A percentile compares a stretch with the other conserved stretches of the same genome.
These are phyloP conservation scores for Recurvirostra avosetta DNA, from an alignment of 2,113 vertebrate genomes.

Conservation along the genomic window DNA sequence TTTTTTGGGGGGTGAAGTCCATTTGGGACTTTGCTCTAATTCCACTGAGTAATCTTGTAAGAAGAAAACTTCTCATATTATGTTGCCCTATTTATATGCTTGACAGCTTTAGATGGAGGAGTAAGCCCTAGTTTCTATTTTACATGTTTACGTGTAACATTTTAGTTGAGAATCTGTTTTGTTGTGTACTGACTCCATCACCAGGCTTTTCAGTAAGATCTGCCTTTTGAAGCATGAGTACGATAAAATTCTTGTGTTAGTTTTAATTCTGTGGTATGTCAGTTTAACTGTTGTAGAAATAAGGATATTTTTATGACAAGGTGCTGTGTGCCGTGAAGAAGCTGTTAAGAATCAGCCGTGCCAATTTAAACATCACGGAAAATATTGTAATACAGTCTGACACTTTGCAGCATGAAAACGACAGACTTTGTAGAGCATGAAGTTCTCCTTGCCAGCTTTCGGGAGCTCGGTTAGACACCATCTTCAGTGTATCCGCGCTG, in stretches of 20 bases:
- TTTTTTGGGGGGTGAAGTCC: not conserved
- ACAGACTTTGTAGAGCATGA: not conserved
- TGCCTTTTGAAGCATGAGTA: not conserved
- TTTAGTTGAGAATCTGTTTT: not conserved
- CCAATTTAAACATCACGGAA: slow-evolving; percentile 38
- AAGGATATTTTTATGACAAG: slow-evolving; percentile 39
- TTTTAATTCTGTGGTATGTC: slow-evolving; percentile 14
- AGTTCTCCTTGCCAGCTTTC: slow-evolving; percentile 26
- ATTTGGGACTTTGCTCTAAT: not conserved
- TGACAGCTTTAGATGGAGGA: not conserved
- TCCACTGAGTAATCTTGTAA: not conserved
- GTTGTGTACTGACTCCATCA: not conserved
- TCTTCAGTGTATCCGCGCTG: not conserved
- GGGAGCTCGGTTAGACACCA: not conserved
- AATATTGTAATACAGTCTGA: slow-evolving; percentile 1
- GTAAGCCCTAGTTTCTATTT: not conserved
- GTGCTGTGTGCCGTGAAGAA: slow-evolving; percentile 29
- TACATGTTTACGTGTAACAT: not conserved
- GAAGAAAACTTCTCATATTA: not conserved
- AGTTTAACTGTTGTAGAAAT: not conserved
- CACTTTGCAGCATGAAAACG: not conserved
- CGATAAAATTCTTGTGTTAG: not conserved
- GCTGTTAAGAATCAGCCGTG: slow-evolving; percentile 8
- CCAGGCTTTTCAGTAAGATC: not conserved
- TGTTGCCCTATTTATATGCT: not conserved